A percentile compares a stretch with the other conserved stretches of the same genome.
Evolutionary conservation across 2,113 vertebrate genomes (phyloP).

Genomic region (Stigmatopora argus): DNA sequence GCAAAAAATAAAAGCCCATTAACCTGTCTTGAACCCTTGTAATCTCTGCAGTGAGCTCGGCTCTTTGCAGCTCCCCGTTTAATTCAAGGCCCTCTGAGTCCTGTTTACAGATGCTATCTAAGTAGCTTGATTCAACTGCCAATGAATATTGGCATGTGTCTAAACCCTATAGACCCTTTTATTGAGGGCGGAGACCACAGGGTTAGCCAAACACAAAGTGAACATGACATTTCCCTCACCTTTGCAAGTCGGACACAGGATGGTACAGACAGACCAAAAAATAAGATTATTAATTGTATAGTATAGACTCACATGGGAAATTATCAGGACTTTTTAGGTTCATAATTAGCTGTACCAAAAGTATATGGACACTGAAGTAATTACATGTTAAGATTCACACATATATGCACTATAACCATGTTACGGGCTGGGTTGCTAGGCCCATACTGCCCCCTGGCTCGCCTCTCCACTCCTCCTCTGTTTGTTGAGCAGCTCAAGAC

Average conservation of each 20-base stretch:
- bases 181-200: constrained; percentile 70
- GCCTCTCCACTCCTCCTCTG: constrained; percentile 48
- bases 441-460: constrained; percentile 74
- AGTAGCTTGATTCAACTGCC: constrained; percentile 76
- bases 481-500: constrained; percentile 64
- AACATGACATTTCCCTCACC: constrained; percentile 72
- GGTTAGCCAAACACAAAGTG: constrained; percentile 78
- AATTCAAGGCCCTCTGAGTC: constrained; percentile 65
- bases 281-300: not conserved
- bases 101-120: constrained; percentile 69
- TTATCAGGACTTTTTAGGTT: constrained; percentile 9
- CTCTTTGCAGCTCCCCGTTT: constrained; percentile 51
- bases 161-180: constrained; percentile 72
- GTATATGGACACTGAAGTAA: not conserved
- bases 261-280: constrained; percentile 3
- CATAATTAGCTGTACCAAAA: not conserved
- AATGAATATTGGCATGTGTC: constrained; percentile 76
- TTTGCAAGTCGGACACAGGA: constrained; percentile 16
- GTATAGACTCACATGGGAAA: not conserved
- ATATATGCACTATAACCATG: constrained; percentile 39
- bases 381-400: constrained; percentile 3
- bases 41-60: constrained; percentile 61
- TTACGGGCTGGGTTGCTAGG: constrained; percentile 60
- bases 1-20: constrained; percentile 48
- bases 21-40: constrained; percentile 57